A percentile compares a stretch with the other conserved stretches of the same genome.
Evolutionary conservation across 2,797 vertebrate species (phyloP).

Genomic region (Peromyscus attwateri): DNA sequence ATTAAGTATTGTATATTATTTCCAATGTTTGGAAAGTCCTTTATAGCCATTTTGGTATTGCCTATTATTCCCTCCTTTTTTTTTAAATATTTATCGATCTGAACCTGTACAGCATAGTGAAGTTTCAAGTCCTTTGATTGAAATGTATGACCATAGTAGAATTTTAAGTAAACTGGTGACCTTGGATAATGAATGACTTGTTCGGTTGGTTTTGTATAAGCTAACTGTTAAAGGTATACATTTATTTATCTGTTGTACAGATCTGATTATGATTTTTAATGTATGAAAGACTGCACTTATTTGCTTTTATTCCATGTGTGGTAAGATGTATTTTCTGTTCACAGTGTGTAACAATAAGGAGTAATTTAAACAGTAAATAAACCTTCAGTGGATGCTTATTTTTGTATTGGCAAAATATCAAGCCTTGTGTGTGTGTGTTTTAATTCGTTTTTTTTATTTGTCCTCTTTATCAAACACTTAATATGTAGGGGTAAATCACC

Average conservation of each 20-base stretch:
- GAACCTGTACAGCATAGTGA: constrained; percentile 45
- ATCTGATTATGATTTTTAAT: constrained; percentile 89
- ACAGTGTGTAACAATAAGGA: constrained; percentile 86
- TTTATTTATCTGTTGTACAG: constrained; percentile 92
- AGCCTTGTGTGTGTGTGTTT: constrained; percentile 71
- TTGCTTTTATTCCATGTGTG: constrained; percentile 86
- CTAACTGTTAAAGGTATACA: constrained; percentile 86
- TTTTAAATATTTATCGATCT: constrained; percentile 65
- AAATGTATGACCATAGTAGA: constrained; percentile 73
- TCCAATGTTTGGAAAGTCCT: constrained; percentile 75
- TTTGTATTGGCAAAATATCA: constrained; percentile 87
- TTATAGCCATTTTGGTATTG: constrained; percentile 75
- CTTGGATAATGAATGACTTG: constrained; percentile 67
- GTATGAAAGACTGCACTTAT: constrained; percentile 90
- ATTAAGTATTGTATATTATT: constrained; percentile 74
- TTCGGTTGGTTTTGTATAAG: constrained; percentile 80
- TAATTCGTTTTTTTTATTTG: constrained; percentile 63
- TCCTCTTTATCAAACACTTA: constrained; percentile 28
- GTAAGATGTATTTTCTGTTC: constrained; percentile 89
- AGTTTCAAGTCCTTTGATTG: constrained; percentile 57
- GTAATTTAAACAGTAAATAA: constrained; percentile 91
- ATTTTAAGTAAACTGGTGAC: constrained; percentile 77
- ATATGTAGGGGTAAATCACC: neutral
- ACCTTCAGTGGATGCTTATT: constrained; percentile 89
- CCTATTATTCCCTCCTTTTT: neutral